Base-by-base conservation (phyloP, 2,797 vertebrate species). In the Bryconaethiops microstoma region DNA sequence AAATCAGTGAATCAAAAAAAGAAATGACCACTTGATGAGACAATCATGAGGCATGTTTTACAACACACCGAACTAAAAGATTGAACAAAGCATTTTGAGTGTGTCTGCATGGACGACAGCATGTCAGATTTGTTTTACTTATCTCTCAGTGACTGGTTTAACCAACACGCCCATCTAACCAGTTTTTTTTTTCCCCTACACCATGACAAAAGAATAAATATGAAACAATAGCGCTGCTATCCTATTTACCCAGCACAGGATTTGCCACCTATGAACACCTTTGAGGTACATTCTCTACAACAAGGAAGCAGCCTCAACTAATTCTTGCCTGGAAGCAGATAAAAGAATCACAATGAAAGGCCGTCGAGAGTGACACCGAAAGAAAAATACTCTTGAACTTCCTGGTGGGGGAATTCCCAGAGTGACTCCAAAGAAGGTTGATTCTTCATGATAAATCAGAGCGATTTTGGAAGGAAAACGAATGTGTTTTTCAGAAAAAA, bases 321-420 rank as follows among this genome's bases (percentile, higher is more conserved):
- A 21, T 62, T 76, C n/a, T 69, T 83, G 59, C 87, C 80, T 81
- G 72, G 72, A 80, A 78, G 76, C 77, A 65, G 40, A 80, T 79
- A 84, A 63, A 73, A 68, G 25, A 80, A 77, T 86, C 55, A 73
- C 21, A 76, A 40, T 76, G 48, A n/a, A 57, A 83, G 35, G 72
- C n/a, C 54, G 29, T 52, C 52, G 14, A 74, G 63, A 40, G 10
- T 64, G 60, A 82, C 63, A 81, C 7, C 77, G 69, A 80, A 75
- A 73, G 48, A 72, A 81, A 88, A 90, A 89, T 64, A 84, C 78
- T 82, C 75, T 80, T 77, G 45, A 83, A 91, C 89, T 94, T 94
- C 92, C 93, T 90, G 89, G 62, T 92, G 87, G 92, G 35, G 92
- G 83, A 78, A 92, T 93, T 93, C 90, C 93, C 88, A 82, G 9